Evolutionary conservation across 2,888 invertebrate genomes (phyloP).

Genomic region (Drosophila kanekoi): DNA sequence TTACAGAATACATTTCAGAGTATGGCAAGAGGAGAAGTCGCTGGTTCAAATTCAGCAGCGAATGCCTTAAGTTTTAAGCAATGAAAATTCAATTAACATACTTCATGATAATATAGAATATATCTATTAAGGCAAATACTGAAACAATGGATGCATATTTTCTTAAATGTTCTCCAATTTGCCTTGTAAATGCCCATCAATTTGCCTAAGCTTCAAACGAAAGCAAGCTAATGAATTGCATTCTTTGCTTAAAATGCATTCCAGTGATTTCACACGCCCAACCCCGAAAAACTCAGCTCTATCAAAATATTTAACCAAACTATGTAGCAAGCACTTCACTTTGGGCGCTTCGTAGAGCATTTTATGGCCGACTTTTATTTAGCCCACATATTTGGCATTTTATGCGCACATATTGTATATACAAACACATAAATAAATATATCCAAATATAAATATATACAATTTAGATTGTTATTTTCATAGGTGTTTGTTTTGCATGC

Average conservation of each 20-base stretch:
- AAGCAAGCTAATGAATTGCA: constrained; percentile 23
- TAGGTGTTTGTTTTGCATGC: constrained; percentile 59
- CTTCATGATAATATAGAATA: too few species aligned
- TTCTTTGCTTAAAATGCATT: constrained; percentile 24
- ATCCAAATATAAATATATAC: constrained; percentile 4
- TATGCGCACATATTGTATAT: too few species aligned
- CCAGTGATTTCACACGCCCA: constrained; percentile 2
- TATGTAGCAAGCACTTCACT: neutral
- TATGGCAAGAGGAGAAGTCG: too few species aligned
- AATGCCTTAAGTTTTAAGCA: too few species aligned
- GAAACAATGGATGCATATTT: neutral
- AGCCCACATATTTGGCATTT: constrained; percentile 10
- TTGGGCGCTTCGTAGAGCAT: constrained; percentile 21
- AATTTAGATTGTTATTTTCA: constrained; percentile 56
- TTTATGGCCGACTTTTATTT: constrained; percentile 34
- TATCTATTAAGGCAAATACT: too few species aligned
- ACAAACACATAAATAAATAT: neutral
- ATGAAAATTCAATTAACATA: too few species aligned
- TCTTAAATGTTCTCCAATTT: neutral
- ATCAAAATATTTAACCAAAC: neutral
- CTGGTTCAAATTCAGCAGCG: too few species aligned
- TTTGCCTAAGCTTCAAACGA: constrained; percentile 5
- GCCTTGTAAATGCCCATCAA: neutral
- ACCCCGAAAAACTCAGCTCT: neutral
- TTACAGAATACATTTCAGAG: too few species aligned